phyloP scores from a whole-genome alignment of 2,888 invertebrate genomes.

The Drosophila borborema region DNA sequence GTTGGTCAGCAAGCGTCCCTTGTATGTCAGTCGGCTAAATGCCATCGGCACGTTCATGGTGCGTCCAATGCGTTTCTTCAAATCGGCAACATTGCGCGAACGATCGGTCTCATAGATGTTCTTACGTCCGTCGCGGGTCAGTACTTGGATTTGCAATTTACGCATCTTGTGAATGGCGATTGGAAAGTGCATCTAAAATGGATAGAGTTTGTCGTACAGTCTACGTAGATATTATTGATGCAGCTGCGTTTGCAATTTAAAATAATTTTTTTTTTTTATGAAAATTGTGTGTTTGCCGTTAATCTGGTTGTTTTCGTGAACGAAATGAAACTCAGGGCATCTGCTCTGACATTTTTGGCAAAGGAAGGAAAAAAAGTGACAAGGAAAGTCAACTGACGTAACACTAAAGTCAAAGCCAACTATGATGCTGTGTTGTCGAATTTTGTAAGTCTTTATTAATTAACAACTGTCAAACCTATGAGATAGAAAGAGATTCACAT shows the following conservation, averaged over 20 bases:
- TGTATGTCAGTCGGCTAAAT: constrained; percentile 60
- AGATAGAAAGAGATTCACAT: no score
- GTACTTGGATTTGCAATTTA: constrained; percentile 53
- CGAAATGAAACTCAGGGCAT: constrained; percentile 28
- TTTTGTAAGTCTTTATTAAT: no score
- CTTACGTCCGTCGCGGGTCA: constrained; percentile 63
- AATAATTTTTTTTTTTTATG: constrained; percentile 13
- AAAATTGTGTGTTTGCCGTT: constrained; percentile 3
- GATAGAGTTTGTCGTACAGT: constrained; percentile 4
- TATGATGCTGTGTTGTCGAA: no score
- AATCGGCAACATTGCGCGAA: constrained; percentile 51
- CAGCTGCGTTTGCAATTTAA: not conserved
- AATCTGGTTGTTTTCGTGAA: not conserved
- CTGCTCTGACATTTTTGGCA: no score
- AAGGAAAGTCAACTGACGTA: no score
- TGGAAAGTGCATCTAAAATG: constrained; percentile 4
- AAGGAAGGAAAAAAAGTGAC: no score
- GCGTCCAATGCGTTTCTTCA: constrained; percentile 57
- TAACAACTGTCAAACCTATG: no score
- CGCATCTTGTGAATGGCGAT: constrained; percentile 35
- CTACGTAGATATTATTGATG: constrained; percentile 11
- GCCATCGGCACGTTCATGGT: constrained; percentile 63
- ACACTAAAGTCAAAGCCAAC: no score
- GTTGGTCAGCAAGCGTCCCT: constrained; percentile 57
- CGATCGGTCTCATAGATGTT: constrained; percentile 57